Evolutionary conservation across 2,888 invertebrate species (phyloP).

Genomic region (Ariolimax columbianus): DNA sequence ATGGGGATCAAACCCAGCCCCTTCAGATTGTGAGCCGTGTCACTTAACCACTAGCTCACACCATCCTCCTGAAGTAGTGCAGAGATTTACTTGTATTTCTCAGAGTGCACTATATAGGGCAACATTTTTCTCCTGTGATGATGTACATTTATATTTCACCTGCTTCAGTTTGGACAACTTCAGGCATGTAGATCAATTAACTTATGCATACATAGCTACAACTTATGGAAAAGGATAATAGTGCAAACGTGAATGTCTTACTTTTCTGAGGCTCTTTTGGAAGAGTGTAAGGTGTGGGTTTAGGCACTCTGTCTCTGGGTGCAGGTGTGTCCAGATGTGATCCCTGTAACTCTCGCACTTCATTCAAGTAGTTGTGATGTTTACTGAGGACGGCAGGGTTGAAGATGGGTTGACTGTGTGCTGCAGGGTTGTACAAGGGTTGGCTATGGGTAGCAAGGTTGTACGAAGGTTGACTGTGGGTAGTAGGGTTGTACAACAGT

Average conservation of each 20-base stretch:
- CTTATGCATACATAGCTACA: not conserved
- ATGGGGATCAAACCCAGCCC: no score
- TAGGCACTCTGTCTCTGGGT: conserved; percentile 70
- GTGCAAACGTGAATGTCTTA: conserved; percentile 29
- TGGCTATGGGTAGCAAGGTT: conserved; percentile 24
- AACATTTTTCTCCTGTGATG: no score
- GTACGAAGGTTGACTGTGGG: conserved; percentile 8
- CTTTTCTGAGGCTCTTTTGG: conserved; percentile 53
- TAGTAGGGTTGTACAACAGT: not conserved
- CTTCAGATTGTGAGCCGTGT: no score
- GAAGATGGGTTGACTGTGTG: conserved; percentile 1
- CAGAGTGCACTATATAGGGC: no score
- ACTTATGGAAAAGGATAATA: not conserved
- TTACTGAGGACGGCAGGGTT: conserved; percentile 54
- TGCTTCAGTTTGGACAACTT: no score
- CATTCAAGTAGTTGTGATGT: conserved; percentile 55
- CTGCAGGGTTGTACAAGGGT: not conserved
- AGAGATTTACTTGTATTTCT: no score
- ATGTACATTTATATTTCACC: no score
- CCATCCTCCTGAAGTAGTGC: no score
- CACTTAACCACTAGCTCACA: no score
- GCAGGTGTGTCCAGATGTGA: conserved; percentile 73
- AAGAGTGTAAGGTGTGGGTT: conserved; percentile 60
- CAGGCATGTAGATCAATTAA: not conserved
- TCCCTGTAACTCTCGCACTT: conserved; percentile 57